Conservation (phyloP, 2,797 vertebrate species). For the Phataginus tetradactyla region DNA sequence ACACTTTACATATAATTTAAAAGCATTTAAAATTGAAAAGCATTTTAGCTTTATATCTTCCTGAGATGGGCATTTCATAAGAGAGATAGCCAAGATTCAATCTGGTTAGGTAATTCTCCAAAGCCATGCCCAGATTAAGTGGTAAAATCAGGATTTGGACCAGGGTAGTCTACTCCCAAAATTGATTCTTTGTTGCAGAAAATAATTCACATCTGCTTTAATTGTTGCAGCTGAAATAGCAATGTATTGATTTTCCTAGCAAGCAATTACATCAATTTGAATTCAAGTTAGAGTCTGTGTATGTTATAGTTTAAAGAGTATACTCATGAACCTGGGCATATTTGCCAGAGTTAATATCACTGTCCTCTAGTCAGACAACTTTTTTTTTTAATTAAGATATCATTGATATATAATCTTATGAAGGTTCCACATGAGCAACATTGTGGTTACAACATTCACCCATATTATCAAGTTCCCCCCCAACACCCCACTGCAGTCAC, state of each 20-base stretch:
- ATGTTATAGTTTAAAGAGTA: neutral
- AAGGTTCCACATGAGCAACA: too few species aligned
- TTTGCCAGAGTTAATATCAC: neutral
- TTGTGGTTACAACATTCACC: too few species aligned
- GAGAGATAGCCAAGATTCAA: neutral
- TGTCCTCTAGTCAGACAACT: neutral
- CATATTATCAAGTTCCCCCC: too few species aligned
- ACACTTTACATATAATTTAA: conserved; percentile 25
- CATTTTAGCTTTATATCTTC: neutral
- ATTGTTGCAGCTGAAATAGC: conserved; percentile 40
- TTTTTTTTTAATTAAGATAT: neutral
- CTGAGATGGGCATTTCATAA: neutral
- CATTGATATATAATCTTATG: too few species aligned
- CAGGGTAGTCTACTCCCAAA: neutral
- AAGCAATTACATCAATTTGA: conserved; percentile 16
- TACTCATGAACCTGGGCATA: neutral
- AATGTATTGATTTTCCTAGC: neutral
- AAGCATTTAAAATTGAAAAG: conserved; percentile 11
- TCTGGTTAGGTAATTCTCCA: neutral
- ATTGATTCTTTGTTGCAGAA: neutral
- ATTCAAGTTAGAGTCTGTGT: neutral
- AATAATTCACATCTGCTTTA: conserved; percentile 3
- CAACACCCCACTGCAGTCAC: too few species aligned
- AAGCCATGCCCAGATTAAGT: neutral
- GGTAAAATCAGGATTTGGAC: neutral